Base-by-base conservation (phyloP, 2,797 vertebrate species). In the Sebastes kiyomatsui region DNA sequence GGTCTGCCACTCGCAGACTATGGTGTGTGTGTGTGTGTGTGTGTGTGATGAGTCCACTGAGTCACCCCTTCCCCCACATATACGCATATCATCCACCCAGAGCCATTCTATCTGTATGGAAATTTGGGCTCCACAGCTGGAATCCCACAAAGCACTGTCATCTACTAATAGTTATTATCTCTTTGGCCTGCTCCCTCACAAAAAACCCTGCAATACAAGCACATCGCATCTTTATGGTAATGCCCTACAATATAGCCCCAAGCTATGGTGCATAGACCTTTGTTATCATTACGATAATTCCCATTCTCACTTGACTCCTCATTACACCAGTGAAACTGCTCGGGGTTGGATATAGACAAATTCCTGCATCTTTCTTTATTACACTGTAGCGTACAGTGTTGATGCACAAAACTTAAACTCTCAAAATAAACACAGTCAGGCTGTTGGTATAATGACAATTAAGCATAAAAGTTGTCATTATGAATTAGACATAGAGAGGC, bases 141-240 rank as follows among this genome's bases (percentile, higher is more conserved):
- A 97, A 96, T 97, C 96, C 93, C 92, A 96, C 96, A 95, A 97
- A 97, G 96, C 96, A 96, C 96, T 97, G 97, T 98, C 97, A 97
- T 98, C 98, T 97, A 97, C 97, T 98, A 99, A 99, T 99, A 99
- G 97, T 98, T 98, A 98, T 98, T 98, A 98, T 98, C 97, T 98
- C 96, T 97, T 97, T 96, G 97, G 95, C 96, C 97, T 97, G 95
- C 96, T 97, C 96, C 79, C 95, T 89, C 92, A 91, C 91, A 93
- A 93, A 66, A 91, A 94, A 90, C 83, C 92, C 90, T 89, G 91
- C 91, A 94, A 95, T 94, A 96, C 93, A 94, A 95, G 93, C 95
- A 92, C 93, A 94, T 95, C 86, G 91, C 94, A 95, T 96, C 94
- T 96, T 95, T 95, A 96, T 96, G 96, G 94, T 96, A 96, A 96